Percentiles rank a stretch among this genome's conserved stretches.
Conservation (phyloP, 2,797 vertebrate genomes). For the Amazona ochrocephala region DNA sequence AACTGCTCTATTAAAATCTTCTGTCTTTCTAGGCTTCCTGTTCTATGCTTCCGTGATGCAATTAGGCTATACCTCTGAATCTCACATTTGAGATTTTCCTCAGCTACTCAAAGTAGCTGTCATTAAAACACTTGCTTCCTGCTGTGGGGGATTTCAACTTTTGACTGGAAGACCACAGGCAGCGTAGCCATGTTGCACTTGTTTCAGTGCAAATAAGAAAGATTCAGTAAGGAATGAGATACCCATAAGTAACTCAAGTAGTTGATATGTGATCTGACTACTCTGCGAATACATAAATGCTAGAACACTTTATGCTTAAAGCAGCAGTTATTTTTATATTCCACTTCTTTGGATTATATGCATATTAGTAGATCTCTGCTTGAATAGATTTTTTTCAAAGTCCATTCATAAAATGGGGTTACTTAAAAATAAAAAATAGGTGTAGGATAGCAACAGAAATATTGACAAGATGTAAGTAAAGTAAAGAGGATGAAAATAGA, state of each 20-base stretch:
- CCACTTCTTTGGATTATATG: neutral
- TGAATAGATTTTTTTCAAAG: neutral
- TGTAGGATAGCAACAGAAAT: neutral
- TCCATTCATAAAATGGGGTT: neutral
- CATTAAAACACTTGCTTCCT: neutral
- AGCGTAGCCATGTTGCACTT: neutral
- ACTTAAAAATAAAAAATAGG: neutral
- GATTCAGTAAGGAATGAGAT: neutral
- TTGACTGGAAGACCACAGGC: neutral
- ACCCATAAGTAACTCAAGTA: conserved; percentile 3
- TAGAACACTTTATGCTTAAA: neutral
- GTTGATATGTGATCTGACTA: neutral
- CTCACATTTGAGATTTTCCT: neutral
- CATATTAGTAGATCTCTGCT: neutral
- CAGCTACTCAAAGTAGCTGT: neutral
- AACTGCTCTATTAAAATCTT: neutral
- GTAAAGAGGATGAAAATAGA: neutral
- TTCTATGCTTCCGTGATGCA: neutral
- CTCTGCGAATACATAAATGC: neutral
- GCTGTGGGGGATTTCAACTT: neutral
- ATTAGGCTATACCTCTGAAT: neutral
- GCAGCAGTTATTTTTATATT: neutral
- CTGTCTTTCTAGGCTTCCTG: neutral
- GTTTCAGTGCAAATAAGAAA: neutral
- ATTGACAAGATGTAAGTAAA: neutral